Evolutionary conservation across 2,888 invertebrate species (phyloP), one percentile per base, ranked within the genome.

Genomic region (Neocrepidodera transversa): DNA sequence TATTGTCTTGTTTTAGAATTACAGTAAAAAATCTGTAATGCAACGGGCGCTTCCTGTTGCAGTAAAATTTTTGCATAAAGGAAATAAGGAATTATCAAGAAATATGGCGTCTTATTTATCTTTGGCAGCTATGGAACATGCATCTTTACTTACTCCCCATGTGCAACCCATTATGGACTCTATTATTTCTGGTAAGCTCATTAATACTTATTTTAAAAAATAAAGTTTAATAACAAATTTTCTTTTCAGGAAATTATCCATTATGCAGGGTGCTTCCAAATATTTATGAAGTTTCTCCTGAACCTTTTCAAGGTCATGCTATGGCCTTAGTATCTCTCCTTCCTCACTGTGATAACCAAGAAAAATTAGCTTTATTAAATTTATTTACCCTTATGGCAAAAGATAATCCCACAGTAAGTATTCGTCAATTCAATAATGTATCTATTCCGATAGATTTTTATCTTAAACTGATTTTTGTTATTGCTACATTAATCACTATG

Each of bases 101-200:
- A 95, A 94, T 77, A 89, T 95, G 84, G 93, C 95, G 35, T 91
- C 93, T 49, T 97, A 97, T 79, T 84, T 97, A 49, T 95, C 95
- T 0, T 81, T 97, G 66, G 95, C 95, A 10, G 95, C 95, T 51
- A 93, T 94, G 60, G 93, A 95, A 75, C 93, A 95, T 80, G 91
- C 94, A 2, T 87, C 89, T 63, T 81, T 95, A 63, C 81, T 97
- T 35, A 91, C 93, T 68, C 89, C 91, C 8, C 93, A 95, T 78
- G 91, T 95, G 51, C 90, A 93, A 68, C 90, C 92, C 4, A 93
- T 96, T 56, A 91, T 96, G 83, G 91, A 92, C 76, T 94, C 93
- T 63, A 91, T 96, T 62, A 88, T 95, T 76, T 88, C 91, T 73
- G 92, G 92, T 90, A 74, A 65, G 67, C 64, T 36, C n/a, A 13